phyloP scores from a whole-genome alignment of 1,140 invertebrate genomes.

The Eumaeus atala region DNA sequence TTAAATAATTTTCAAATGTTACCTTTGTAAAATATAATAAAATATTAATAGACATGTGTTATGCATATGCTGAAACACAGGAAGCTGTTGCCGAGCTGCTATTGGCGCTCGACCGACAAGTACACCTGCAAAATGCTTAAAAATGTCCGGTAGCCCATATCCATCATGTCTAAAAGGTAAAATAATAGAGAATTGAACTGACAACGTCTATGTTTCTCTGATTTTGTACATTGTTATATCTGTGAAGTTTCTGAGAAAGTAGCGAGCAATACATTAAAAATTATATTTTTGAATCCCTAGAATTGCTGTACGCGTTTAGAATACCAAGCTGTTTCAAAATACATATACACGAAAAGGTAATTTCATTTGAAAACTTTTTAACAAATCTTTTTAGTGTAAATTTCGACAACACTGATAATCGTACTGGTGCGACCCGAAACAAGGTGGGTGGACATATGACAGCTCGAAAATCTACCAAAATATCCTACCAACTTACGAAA shows the following conservation, averaged over 20 bases:
- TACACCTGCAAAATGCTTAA: too few relatives aligned
- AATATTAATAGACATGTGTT: conserved; percentile 2
- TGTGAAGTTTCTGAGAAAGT: too few relatives aligned
- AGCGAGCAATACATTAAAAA: too few relatives aligned
- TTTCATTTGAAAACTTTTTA: conserved; percentile 12
- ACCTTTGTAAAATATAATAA: conserved; percentile 5
- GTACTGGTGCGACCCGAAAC: conserved; percentile 26
- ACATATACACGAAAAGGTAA: not conserved
- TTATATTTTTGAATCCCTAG: conserved; percentile 2
- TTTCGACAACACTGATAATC: conserved; percentile 28
- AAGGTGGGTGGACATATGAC: conserved; percentile 47
- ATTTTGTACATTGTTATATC: too few relatives aligned
- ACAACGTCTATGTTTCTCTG: too few relatives aligned
- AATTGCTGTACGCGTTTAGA: conserved; percentile 5
- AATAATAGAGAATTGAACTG: not conserved
- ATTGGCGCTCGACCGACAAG: too few relatives aligned
- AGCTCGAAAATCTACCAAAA: conserved; percentile 35
- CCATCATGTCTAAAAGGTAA: conserved; percentile 11
- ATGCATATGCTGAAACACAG: too few relatives aligned
- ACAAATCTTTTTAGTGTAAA: conserved; percentile 24
- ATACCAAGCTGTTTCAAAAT: not conserved
- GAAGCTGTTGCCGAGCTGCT: too few relatives aligned
- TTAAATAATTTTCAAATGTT: conserved; percentile 14
- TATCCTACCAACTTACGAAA: conserved; percentile 45
- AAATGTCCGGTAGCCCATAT: conserved; percentile 1